Base-by-base conservation (phyloP, 2,797 vertebrate species). In the Hoplostethus atlanticus region DNA sequence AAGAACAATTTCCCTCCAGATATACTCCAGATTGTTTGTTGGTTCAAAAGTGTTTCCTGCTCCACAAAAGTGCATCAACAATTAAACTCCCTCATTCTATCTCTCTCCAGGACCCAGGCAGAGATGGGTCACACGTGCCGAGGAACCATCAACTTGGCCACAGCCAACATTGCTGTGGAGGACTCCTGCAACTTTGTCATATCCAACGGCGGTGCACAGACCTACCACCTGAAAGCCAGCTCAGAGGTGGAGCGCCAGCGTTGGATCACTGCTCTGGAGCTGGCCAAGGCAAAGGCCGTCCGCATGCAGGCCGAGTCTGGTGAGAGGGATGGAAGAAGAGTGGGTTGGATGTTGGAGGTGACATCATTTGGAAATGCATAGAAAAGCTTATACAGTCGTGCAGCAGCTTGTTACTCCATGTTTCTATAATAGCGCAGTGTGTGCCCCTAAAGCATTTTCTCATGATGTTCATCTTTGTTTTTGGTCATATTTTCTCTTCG, bases 81-180 rank as follows among this genome's bases (percentile, higher is more conserved):
- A 5, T 48, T 48, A 48, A 68, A 58, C 10, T 42, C 3, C 12
- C 44, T 72, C 1, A 8, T 46, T 55, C 17, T 60, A 0, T 75
- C 31, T 69, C 36, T 68, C 25, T 71, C 63, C 90, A 98, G 97
- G 77, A 97, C 96, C 16, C 97, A 98, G 91, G 97, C 98, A 0
- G 98, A 99, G 90, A 99, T 99, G 98, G 95, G 97, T 21, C 98
- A 99, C 81, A 99, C 98, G 0, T 99, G 98, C 86, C 93, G 97
- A 0, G 97, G 98, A 40, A 99, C 98, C 68, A 99, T 99, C 83
- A 99, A 99, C 92, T 92, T 99, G 60, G 97, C 97, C 68, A 99
- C 97, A 0, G 98, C 97, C 81, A 98, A 98, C 81, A 99, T 99
- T 73, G 91, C 94, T 0, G 97, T 99, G 83, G 98, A 99, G 87